These are phyloP conservation scores for Drosophila ironensis DNA, from an alignment of 1,140 invertebrate genomes.

Conservation along the genomic window DNA sequence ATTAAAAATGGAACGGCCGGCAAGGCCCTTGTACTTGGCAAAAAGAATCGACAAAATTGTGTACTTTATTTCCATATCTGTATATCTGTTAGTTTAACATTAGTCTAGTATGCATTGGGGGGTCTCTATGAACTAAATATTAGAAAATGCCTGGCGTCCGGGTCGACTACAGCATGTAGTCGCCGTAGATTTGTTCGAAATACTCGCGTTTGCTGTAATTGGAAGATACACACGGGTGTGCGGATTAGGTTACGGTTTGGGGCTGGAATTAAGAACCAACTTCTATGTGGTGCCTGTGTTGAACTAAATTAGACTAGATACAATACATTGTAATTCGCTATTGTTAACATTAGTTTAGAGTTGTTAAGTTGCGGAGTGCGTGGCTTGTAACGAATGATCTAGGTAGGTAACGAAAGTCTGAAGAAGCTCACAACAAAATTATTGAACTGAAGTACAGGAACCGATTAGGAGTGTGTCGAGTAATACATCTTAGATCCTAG, in stretches of 20 bases:
- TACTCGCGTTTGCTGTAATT: conserved; percentile 75
- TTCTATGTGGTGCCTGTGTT: background rate
- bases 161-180: conserved; percentile 68
- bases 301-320: conserved; percentile 49
- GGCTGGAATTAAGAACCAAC: background rate
- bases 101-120: background rate
- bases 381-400: conserved; percentile 71
- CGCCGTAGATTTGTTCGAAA: conserved; percentile 74
- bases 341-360: conserved; percentile 35
- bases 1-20: conserved; percentile 66
- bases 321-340: conserved; percentile 34
- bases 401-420: conserved; percentile 53
- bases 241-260: conserved; percentile 28
- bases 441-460: conserved; percentile 62
- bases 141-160: conserved; percentile 38
- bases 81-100: conserved; percentile 3
- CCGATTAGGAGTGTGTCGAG: conserved; percentile 36
- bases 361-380: conserved; percentile 47
- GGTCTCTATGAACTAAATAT: conserved; percentile 32
- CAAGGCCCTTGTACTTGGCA: conserved; percentile 38
- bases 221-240: conserved; percentile 69
- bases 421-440: conserved; percentile 57
- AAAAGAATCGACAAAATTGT: conserved; percentile 52
- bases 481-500: conserved; percentile 37
- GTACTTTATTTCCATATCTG: conserved; percentile 51